These are phyloP conservation scores for Caenorhabditis angaria DNA, from an alignment of 2,888 invertebrate genomes.

Conservation along the genomic window DNA sequence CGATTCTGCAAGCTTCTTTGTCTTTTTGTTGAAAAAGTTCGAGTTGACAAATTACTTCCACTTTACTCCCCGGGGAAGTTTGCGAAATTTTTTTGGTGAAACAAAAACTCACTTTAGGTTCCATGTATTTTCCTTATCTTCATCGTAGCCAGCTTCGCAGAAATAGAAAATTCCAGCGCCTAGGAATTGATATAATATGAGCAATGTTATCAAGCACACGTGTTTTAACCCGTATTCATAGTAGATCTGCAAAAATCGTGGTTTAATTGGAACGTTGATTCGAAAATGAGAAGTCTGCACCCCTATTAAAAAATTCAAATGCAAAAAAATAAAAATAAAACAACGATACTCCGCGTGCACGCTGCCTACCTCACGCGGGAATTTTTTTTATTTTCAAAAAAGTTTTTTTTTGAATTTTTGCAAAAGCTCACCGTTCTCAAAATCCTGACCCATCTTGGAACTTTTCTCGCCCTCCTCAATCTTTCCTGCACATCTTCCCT, in stretches of 20 bases:
- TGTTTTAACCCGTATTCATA: conserved; percentile 66
- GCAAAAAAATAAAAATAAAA: conserved; percentile 6
- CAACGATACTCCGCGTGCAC: too few species aligned
- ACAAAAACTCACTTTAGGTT: conserved; percentile 20
- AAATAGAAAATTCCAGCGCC: conserved; percentile 62
- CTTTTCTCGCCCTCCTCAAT: conserved; percentile 37
- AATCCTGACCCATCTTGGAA: conserved; percentile 56
- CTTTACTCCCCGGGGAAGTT: too few species aligned
- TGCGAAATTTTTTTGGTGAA: not conserved
- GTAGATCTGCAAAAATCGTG: conserved; percentile 45
- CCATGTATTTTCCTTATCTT: conserved; percentile 52
- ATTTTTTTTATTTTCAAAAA: too few species aligned
- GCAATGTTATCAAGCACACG: conserved; percentile 49
- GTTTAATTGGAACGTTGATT: not conserved
- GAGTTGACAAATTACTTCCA: not conserved
- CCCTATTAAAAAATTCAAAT: not conserved
- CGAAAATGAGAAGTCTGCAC: not conserved
- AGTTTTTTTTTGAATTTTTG: too few species aligned
- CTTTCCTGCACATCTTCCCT: conserved; percentile 21
- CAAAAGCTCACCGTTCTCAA: conserved; percentile 32
- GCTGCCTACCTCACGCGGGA: too few species aligned
- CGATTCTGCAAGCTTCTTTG: conserved; percentile 23
- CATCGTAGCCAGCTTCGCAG: conserved; percentile 54
- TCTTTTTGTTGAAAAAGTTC: conserved; percentile 1
- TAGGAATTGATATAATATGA: conserved; percentile 60